phyloP scores from a whole-genome alignment of 2,888 invertebrate species.

The Holacanthella duospinosa region DNA sequence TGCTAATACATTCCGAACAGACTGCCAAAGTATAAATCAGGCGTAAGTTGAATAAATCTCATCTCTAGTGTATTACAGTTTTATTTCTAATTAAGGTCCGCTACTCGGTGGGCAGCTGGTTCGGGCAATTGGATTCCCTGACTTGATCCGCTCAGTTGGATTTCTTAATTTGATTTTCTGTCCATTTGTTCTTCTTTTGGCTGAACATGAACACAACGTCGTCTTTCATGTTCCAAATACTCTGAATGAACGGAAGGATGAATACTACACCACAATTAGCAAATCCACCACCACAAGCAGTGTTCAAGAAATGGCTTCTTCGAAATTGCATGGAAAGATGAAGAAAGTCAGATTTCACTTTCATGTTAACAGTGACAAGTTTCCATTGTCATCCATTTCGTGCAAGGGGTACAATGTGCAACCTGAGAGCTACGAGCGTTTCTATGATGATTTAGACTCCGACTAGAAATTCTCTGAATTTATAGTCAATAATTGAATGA shows the following conservation, averaged over 20 bases:
- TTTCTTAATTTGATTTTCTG: constrained; percentile 58
- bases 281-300: neutral
- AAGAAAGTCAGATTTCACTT: constrained; percentile 5
- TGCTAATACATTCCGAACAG: too few relatives aligned
- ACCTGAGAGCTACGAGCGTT: constrained; percentile 1
- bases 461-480: too few relatives aligned
- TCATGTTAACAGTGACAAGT: neutral
- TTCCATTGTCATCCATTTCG: neutral
- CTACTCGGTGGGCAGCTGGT: constrained; percentile 62
- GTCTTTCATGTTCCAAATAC: neutral
- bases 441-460: neutral
- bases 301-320: neutral
- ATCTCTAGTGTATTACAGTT: neutral
- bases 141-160: constrained; percentile 62
- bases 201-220: constrained; percentile 21
- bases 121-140: constrained; percentile 57
- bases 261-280: neutral
- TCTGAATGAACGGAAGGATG: neutral
- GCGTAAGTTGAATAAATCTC: neutral
- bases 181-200: constrained; percentile 49
- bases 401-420: neutral
- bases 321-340: neutral
- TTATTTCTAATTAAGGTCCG: constrained; percentile 50
- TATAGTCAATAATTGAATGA: too few relatives aligned
- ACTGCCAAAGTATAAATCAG: too few relatives aligned